phyloP scores from a whole-genome alignment of 1,140 invertebrate genomes.

The Pseudomyrmex sp. region DNA sequence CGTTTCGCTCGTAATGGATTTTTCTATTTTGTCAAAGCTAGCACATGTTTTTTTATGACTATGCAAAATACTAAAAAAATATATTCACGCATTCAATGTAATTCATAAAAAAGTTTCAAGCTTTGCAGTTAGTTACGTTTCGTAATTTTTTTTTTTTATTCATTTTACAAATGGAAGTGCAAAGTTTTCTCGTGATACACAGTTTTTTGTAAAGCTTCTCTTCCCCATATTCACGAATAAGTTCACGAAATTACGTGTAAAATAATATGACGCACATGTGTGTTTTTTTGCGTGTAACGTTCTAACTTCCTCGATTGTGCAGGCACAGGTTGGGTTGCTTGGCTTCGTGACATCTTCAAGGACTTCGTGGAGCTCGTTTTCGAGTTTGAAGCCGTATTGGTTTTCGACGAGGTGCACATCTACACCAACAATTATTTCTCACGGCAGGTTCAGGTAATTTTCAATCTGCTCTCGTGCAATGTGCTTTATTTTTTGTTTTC shows the following conservation, averaged over 20 bases:
- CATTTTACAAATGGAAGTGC: conserved; percentile 9
- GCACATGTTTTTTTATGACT: background rate
- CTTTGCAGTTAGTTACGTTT: background rate
- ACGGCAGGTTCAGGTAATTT: conserved; percentile 88
- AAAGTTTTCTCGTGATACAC: background rate
- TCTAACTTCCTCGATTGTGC: conserved; percentile 58
- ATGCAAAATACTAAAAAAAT: background rate
- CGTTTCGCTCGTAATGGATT: background rate
- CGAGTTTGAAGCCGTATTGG: conserved; percentile 89
- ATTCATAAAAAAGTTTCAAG: conserved; percentile 6
- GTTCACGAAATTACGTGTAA: background rate
- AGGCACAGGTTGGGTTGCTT: conserved; percentile 93
- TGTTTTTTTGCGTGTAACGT: conserved; percentile 48
- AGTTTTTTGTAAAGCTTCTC: conserved; percentile 32
- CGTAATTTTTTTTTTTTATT: background rate
- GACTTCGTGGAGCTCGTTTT: conserved; percentile 88
- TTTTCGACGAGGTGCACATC: conserved; percentile 89
- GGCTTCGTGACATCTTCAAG: conserved; percentile 88
- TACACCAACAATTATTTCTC: conserved; percentile 91
- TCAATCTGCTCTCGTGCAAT: background rate
- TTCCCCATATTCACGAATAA: background rate
- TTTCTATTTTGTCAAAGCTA: background rate
- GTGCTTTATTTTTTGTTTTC: background rate
- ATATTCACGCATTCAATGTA: too few species aligned
- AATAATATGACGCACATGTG: conserved; percentile 14